Percentiles rank a stretch among this genome's conserved stretches.
Evolutionary conservation across 2,113 vertebrate genomes (phyloP).

Genomic region (Ciconia boyciana): DNA sequence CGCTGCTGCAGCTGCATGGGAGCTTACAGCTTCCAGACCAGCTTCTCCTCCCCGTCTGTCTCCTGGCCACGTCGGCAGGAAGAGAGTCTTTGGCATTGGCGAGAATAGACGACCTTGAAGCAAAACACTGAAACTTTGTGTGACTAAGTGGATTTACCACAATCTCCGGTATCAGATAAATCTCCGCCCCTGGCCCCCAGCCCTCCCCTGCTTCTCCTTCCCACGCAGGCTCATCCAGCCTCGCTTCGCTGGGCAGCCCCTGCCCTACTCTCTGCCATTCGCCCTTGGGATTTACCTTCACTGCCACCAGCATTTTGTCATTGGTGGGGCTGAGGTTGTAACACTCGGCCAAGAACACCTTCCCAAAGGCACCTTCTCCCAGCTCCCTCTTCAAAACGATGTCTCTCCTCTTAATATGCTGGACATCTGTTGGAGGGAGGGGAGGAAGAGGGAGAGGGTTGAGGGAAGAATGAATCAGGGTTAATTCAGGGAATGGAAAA

Average conservation of each 20-base stretch:
- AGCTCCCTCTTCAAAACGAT: constrained; percentile 97
- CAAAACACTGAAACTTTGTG: background rate
- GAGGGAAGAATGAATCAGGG: constrained; percentile 35
- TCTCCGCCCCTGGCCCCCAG: background rate
- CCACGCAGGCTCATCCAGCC: background rate
- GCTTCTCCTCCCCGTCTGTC: background rate
- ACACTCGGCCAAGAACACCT: constrained; percentile 98
- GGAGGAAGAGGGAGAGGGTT: constrained; percentile 50
- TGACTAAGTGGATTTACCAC: constrained; percentile 11
- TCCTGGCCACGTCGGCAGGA: background rate
- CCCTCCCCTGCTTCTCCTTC: constrained; percentile 39
- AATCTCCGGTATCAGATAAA: background rate
- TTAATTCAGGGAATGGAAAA: constrained; percentile 52
- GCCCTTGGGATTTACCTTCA: constrained; percentile 82
- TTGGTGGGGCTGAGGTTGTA: constrained; percentile 97
- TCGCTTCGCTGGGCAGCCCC: fast-evolving
- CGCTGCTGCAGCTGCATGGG: background rate
- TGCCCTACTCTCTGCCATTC: background rate
- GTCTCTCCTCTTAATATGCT: constrained; percentile 96
- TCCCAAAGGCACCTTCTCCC: constrained; percentile 97
- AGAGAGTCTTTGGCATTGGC: background rate
- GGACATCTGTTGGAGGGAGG: constrained; percentile 83
- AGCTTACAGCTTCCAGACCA: background rate
- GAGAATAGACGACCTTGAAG: background rate
- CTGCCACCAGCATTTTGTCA: constrained; percentile 97